These are phyloP conservation scores for Polymixis flavicincta DNA, from an alignment of 2,888 invertebrate genomes.

Conservation along the genomic window DNA sequence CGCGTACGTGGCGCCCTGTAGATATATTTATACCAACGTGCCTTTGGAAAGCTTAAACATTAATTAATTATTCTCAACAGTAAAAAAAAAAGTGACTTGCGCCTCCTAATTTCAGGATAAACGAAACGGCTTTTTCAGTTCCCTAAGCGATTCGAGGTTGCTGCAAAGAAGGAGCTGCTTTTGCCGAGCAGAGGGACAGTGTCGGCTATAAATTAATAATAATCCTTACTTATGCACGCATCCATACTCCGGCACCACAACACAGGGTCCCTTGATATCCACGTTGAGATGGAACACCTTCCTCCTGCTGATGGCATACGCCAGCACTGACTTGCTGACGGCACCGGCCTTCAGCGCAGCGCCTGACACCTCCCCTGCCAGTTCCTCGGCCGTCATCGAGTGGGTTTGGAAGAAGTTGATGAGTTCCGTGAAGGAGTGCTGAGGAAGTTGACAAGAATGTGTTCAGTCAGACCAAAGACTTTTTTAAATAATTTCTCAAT, in stretches of 20 bases:
- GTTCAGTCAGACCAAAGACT: not conserved
- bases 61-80: not conserved
- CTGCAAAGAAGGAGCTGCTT: not conserved
- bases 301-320: slow-evolving; percentile 87
- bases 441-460: slow-evolving; percentile 42
- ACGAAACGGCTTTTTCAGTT: not conserved
- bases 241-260: slow-evolving; percentile 94
- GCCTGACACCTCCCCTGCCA: slow-evolving; percentile 75
- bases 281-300: slow-evolving; percentile 93
- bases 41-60: no score
- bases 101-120: not conserved
- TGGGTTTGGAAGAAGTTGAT: slow-evolving; percentile 92
- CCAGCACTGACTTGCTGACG: slow-evolving; percentile 85
- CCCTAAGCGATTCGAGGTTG: not conserved
- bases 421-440: slow-evolving; percentile 94
- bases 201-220: not conserved
- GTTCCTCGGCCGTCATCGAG: slow-evolving; percentile 85
- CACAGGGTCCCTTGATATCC: slow-evolving; percentile 94
- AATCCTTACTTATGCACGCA: slow-evolving; percentile 91
- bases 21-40: no score
- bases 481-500: not conserved
- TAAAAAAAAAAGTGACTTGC: not conserved
- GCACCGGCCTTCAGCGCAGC: slow-evolving; percentile 79
- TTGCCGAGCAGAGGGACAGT: not conserved
- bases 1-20: no score